phyloP scores from a whole-genome alignment of 2,888 invertebrate genomes.

The Portevinia maculata region DNA sequence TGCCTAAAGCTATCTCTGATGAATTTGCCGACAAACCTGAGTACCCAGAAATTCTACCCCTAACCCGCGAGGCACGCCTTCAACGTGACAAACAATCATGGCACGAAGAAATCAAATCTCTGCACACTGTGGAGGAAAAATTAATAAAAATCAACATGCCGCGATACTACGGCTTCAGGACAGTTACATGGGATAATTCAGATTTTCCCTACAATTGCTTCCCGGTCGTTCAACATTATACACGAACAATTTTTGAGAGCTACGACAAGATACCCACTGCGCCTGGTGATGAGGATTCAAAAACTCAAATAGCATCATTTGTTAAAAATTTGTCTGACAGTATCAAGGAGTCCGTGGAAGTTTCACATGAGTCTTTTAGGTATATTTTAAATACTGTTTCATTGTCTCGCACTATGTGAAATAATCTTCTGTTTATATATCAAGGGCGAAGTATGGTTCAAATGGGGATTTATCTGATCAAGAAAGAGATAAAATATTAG shows the following conservation, averaged over 20 bases:
- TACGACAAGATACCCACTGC: conserved; percentile 79
- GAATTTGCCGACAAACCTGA: conserved; percentile 77
- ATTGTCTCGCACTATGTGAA: too few relatives aligned
- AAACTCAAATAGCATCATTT: conserved; percentile 69
- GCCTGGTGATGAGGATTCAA: conserved; percentile 14
- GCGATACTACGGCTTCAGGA: conserved; percentile 90
- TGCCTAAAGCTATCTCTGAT: conserved; percentile 17
- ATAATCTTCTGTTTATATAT: background rate
- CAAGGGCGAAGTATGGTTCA: conserved; percentile 48
- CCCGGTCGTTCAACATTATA: conserved; percentile 88
- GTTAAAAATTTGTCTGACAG: conserved; percentile 76
- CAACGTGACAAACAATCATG: conserved; percentile 83
- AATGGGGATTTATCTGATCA: conserved; percentile 60
- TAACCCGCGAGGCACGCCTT: conserved; percentile 83
- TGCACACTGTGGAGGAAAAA: conserved; percentile 92
- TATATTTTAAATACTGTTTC: conserved; percentile 42
- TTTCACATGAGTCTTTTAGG: conserved; percentile 78
- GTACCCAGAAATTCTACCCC: conserved; percentile 83
- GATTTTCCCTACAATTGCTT: conserved; percentile 87
- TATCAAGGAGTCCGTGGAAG: conserved; percentile 79
- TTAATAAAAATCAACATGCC: conserved; percentile 92
- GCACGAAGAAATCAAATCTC: conserved; percentile 85
- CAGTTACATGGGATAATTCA: conserved; percentile 86
- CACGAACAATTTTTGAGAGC: conserved; percentile 89
- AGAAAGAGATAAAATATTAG: conserved; percentile 77